phyloP scores from a whole-genome alignment of 2,113 vertebrate species.

The Sinocyclocheilus rhinocerous region DNA sequence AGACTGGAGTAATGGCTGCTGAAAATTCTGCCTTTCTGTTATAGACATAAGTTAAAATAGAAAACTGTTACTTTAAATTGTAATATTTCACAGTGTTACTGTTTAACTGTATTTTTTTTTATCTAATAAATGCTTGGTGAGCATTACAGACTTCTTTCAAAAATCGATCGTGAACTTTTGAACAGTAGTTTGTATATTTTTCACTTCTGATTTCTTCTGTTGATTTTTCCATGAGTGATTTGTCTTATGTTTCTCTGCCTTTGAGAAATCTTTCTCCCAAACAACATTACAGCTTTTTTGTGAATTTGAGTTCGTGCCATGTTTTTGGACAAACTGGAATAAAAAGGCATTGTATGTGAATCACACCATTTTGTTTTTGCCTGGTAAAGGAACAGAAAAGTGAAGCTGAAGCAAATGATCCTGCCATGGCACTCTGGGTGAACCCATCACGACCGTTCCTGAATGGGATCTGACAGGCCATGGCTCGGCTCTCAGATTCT shows the following conservation, averaged over 20 bases:
- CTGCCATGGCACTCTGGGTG: slow-evolving; percentile 43
- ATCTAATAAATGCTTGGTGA: background rate
- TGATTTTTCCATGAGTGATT: background rate
- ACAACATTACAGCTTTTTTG: background rate
- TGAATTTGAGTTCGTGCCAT: background rate
- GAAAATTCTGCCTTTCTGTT: background rate
- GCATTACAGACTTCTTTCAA: background rate
- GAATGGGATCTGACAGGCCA: slow-evolving; percentile 53
- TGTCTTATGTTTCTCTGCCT: background rate
- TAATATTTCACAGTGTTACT: background rate
- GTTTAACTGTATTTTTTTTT: background rate
- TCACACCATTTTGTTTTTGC: slow-evolving; percentile 27
- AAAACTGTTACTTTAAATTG: background rate
- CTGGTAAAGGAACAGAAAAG: slow-evolving; percentile 8
- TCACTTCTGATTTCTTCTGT: background rate
- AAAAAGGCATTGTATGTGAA: slow-evolving; percentile 23
- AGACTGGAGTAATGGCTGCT: background rate
- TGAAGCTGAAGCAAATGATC: slow-evolving; percentile 34
- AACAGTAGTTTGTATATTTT: background rate
- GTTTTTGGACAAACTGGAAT: background rate
- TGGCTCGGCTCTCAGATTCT: slow-evolving; percentile 46
- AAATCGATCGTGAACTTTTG: background rate
- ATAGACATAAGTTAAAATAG: background rate
- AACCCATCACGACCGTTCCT: slow-evolving; percentile 39
- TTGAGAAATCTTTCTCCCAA: background rate